phyloP scores from a whole-genome alignment of 2,888 invertebrate genomes.

The Xestia ashworthii region DNA sequence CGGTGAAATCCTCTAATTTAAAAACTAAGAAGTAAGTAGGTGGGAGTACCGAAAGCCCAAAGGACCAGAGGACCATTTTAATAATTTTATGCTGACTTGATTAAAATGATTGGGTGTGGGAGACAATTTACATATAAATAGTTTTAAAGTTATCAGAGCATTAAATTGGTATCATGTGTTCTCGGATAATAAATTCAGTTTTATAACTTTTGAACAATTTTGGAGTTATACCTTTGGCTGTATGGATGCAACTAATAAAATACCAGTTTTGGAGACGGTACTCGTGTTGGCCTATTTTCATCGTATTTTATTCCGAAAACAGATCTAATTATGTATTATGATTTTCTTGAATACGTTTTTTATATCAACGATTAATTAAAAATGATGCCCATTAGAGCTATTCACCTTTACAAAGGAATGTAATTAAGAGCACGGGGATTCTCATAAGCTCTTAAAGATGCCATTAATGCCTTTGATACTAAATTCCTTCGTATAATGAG shows the following conservation, averaged over 20 bases:
- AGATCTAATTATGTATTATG: neutral
- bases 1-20: neutral
- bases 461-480: slow-evolving; percentile 60
- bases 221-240: neutral
- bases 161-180: slow-evolving; percentile 50
- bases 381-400: slow-evolving; percentile 42
- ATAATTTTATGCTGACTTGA: slow-evolving; percentile 31
- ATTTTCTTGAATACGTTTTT: slow-evolving; percentile 5
- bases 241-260: neutral
- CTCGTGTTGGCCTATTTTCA: neutral
- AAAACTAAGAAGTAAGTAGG: neutral
- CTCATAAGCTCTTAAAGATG: slow-evolving; percentile 58
- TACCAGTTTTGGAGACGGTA: neutral
- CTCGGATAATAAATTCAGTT: slow-evolving; percentile 25
- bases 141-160: slow-evolving; percentile 38
- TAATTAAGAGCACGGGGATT: slow-evolving; percentile 58
- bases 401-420: slow-evolving; percentile 63
- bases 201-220: slow-evolving; percentile 18
- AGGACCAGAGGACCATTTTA: slow-evolving; percentile 16
- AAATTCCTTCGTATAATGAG: slow-evolving; percentile 59
- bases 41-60: neutral
- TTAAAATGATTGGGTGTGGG: slow-evolving; percentile 39
- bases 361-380: slow-evolving; percentile 50
- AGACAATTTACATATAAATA: slow-evolving; percentile 54
- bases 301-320: neutral